Base-by-base conservation (phyloP, 1,140 invertebrate genomes). In the Zaprionus gabonicus region DNA sequence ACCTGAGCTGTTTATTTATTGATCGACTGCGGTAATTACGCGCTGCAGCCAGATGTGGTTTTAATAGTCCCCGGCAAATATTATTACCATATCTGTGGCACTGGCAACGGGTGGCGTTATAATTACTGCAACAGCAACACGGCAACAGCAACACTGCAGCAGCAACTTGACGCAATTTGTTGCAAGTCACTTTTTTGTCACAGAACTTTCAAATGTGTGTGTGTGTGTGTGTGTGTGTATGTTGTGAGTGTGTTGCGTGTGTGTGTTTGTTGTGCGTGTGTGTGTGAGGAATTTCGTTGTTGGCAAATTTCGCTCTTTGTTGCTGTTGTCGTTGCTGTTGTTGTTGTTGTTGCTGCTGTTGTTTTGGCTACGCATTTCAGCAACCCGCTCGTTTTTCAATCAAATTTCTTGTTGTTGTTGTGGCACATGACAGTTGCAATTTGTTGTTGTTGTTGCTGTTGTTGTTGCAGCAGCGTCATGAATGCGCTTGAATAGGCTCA, bases 31-130 rank as follows among this genome's bases (percentile, higher is more conserved):
- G 60, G 77, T 86, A 81, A 85, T 79, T 85, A 73, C 82, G 70
- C 76, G 64, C 44, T 57, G n/a, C 68, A 76, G 56, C 60, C 71
- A 34, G 56, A 60, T 64, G 28, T 65, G 25, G 59, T 63, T 67
- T 79, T 58, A 76, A 76, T 79, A 62, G 57, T 59, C 17, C 34
- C 49, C 6, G n/a, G 55, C 71, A 55, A 79, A 73, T 68, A 88
- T 66, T 88, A 79, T 79, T 84, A 90, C 75, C 85, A 88, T 88
- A 81, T 84, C 75, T 84, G 71, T 81, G 71, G 75, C 83, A 82
- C 28, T 69, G 41, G 41, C 81, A 60, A 76, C 76, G 71, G 63
- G 77, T 71, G 67, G 68, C 82, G 78, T 90, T 90, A 88, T 88
- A 88, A 84, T 88, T 81, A 84, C 84, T 69, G 64, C 74, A 76